Base-by-base conservation (phyloP, 2,888 invertebrate species). In the Anodontia alba region DNA sequence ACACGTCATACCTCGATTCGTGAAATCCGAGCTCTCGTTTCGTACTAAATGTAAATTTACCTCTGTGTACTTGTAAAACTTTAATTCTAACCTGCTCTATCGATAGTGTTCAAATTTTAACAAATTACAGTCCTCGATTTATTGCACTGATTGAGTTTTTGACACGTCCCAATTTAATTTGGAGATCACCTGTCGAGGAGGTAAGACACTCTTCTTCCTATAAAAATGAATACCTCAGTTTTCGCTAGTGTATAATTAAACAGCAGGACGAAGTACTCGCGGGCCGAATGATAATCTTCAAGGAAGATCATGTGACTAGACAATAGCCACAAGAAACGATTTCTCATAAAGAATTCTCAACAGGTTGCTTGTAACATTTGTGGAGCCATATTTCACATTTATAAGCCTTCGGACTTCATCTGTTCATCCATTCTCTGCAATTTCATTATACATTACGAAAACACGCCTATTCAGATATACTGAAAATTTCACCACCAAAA, bases 91-190 rank as follows among this genome's bases (percentile, higher is more conserved):
- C 12, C 2, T 20, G 20, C 62, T 33, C 33, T 12, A 17, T 20
- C 31, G 33, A 62, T 33, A 8, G 62, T n/a, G 10, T 62, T 62
- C 62, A 29, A 33, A 62, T 33, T 62, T 17, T 7, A 31, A 20
- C 33, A 29, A 62, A 62, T 62, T 5, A 62, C 33, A 62, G 29
- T 33, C 62, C 33, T 15, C 62, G 31, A 46, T 71, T 76, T 70
- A 76, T 49, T 76, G 71, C 62, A 33, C 46, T 36, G 70, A 71
- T 76, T 49, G 43, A 71, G 62, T 62, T 71, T 66, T 43, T 76
- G 76, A 76, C 76, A 76, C 71, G 36, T 76, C 66, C 43, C 31
- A 62, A 62, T 62, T 62, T 62, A 62, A 62, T 62, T 62, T 62
- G 62, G 33, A 62, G 62, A 62, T 62, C 62, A 62, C 62, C 62